A percentile compares a stretch with the other conserved stretches of the same genome.
Evolutionary conservation across 2,113 vertebrate genomes (phyloP).

Genomic region (Mungos mungo): DNA sequence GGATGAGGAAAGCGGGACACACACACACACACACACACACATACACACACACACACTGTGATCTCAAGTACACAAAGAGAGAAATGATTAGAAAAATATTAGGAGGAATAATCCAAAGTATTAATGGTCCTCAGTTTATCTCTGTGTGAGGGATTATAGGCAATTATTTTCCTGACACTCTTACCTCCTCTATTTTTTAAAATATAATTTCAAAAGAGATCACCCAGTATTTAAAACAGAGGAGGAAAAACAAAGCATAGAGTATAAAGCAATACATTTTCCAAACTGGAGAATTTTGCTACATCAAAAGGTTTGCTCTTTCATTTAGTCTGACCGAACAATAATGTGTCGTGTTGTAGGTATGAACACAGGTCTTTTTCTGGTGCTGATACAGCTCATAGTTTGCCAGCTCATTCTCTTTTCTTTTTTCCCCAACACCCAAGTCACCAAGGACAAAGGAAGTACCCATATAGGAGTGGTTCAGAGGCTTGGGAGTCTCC

Average conservation of each 20-base stretch:
- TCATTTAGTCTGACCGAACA: not conserved
- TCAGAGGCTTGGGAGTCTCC: fast-evolving
- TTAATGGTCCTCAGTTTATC: not conserved
- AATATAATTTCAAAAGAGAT: not conserved
- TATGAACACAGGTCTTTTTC: not conserved
- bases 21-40: not conserved
- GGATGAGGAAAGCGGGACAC: not conserved
- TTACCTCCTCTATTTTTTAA: not conserved
- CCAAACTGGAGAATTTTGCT: not conserved
- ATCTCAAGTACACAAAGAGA: not conserved
- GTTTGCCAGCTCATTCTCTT: too few relatives aligned
- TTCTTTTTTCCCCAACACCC: not conserved
- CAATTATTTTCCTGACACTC: not conserved
- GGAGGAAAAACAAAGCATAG: not conserved
- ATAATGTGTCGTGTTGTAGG: fast-evolving
- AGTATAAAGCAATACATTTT: not conserved
- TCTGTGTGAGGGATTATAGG: not conserved
- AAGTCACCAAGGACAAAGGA: not conserved
- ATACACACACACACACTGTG: fast-evolving
- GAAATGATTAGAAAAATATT: not conserved
- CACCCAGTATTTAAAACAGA: not conserved
- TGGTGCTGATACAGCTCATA: not conserved
- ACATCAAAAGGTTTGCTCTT: not conserved
- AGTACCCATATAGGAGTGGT: not conserved
- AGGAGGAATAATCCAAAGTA: not conserved